Evolutionary conservation across 2,888 invertebrate genomes (phyloP).

Genomic region (Epinotia brunnichana): DNA sequence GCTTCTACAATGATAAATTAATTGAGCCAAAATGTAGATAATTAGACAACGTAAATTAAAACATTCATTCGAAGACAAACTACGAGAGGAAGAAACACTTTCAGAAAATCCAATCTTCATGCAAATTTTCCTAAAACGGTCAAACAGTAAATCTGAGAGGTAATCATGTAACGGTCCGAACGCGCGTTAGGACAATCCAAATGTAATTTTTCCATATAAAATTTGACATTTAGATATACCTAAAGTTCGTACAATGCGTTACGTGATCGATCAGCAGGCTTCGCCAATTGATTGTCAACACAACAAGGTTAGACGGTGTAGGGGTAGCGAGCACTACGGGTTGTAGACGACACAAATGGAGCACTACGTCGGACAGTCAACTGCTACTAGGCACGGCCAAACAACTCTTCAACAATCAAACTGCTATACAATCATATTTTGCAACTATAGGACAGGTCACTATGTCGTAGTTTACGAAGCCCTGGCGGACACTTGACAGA

Average conservation of each 20-base stretch:
- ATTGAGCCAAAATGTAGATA: slow-evolving; percentile 80
- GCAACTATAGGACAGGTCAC: slow-evolving; percentile 83
- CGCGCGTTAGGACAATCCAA: no score
- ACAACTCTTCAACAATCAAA: slow-evolving; percentile 64
- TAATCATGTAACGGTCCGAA: no score
- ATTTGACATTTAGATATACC: no score
- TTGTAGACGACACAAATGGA: slow-evolving; percentile 63
- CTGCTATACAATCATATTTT: slow-evolving; percentile 68
- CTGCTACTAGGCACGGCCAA: slow-evolving; percentile 68
- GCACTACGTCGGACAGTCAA: slow-evolving; percentile 66
- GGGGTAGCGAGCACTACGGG: slow-evolving; percentile 54
- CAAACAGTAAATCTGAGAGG: slow-evolving; percentile 34
- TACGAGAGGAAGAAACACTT: slow-evolving; percentile 35
- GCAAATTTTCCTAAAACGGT: slow-evolving; percentile 42
- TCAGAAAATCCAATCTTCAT: slow-evolving; percentile 34
- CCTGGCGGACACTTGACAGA: slow-evolving; percentile 68
- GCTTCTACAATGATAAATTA: slow-evolving; percentile 71
- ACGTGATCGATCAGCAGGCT: no score
- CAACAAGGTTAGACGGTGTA: slow-evolving; percentile 46
- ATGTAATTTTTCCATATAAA: no score
- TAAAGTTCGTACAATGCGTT: no score
- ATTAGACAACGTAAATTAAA: slow-evolving; percentile 62
- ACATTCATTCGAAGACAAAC: slow-evolving; percentile 35
- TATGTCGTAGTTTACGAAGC: slow-evolving; percentile 77
- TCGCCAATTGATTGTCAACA: slow-evolving; percentile 30